These are phyloP conservation scores for Trichoplusia ni DNA, from an alignment of 1,140 invertebrate genomes.

Conservation along the genomic window DNA sequence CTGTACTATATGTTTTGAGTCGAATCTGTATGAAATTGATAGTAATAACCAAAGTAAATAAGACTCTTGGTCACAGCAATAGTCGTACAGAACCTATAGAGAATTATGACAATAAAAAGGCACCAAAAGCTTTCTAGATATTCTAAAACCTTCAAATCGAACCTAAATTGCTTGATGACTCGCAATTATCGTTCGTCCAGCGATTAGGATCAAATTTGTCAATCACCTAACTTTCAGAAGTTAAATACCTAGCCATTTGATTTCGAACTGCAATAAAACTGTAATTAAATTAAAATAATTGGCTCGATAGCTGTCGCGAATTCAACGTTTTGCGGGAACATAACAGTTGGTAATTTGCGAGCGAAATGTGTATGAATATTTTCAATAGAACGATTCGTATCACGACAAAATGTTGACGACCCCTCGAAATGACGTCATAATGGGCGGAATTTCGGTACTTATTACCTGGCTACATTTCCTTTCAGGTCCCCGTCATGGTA, in stretches of 20 bases:
- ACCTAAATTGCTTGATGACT: constrained; percentile 3
- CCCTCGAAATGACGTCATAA: not conserved
- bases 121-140: constrained; percentile 4
- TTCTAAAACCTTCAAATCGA: not conserved
- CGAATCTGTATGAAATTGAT: too few relatives aligned
- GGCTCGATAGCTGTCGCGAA: not conserved
- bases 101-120: too few relatives aligned
- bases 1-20: too few relatives aligned
- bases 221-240: not conserved
- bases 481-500: not conserved
- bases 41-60: too few relatives aligned
- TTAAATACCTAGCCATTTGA: constrained; percentile 5
- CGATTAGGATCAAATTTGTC: not conserved
- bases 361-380: not conserved
- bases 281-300: not conserved
- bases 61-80: too few relatives aligned
- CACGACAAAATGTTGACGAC: not conserved
- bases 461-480: not conserved
- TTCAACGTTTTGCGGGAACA: not conserved
- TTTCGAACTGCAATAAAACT: not conserved
- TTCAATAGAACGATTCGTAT: constrained; percentile 18
- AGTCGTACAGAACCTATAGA: too few relatives aligned
- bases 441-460: constrained; percentile 6
- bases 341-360: not conserved
- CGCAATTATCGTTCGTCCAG: constrained; percentile 4